Percentiles rank a stretch among this genome's conserved stretches.
phyloP scores from a whole-genome alignment of 1,140 invertebrate species.

The Luehdorfia chinensis region DNA sequence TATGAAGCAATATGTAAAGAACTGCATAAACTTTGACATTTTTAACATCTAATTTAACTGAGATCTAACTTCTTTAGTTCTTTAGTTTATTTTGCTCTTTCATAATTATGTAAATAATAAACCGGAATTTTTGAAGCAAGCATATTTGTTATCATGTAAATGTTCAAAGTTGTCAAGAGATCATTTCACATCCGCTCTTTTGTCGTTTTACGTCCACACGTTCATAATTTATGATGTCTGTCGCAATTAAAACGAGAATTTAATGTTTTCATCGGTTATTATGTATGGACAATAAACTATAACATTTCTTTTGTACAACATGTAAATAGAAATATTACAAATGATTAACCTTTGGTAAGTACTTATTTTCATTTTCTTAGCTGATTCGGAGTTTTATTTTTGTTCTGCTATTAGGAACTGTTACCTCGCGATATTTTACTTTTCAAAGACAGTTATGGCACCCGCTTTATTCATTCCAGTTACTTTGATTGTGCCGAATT shows the following conservation, averaged over 20 bases:
- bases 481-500: constrained; percentile 27
- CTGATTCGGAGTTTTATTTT: neutral
- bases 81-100: too few species aligned
- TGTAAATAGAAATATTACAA: neutral
- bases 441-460: constrained; percentile 35
- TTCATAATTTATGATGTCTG: too few species aligned
- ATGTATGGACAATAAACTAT: neutral
- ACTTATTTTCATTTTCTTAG: constrained; percentile 1
- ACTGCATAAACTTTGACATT: too few species aligned
- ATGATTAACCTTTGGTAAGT: neutral
- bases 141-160: too few species aligned
- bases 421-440: constrained; percentile 34
- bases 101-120: too few species aligned
- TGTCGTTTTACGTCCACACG: too few species aligned
- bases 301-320: neutral
- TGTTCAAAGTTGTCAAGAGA: too few species aligned
- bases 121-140: too few species aligned
- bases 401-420: constrained; percentile 25
- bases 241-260: neutral
- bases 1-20: too few species aligned
- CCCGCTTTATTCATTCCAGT: constrained; percentile 45
- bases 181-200: too few species aligned
- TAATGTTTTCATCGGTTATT: neutral
- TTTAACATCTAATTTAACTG: too few species aligned
- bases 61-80: too few species aligned